Conservation (phyloP, 2,113 vertebrate species). For the Muntiacus reevesi region DNA sequence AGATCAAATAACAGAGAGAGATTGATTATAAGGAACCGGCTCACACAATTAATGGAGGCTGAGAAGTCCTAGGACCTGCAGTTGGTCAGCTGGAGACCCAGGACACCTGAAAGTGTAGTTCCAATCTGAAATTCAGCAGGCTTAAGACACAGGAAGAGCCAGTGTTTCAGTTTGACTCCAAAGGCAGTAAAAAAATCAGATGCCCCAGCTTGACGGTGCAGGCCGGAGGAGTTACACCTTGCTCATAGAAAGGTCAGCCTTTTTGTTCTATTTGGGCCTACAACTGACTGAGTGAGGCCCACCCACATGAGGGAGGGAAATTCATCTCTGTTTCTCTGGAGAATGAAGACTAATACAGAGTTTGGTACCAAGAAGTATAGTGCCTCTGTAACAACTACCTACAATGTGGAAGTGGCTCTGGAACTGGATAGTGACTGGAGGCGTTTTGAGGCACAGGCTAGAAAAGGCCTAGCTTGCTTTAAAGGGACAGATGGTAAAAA, state of each 20-base stretch:
- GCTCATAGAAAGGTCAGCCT: not conserved
- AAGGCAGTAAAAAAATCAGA: not conserved
- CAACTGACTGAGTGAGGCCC: not conserved
- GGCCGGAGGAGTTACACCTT: not conserved
- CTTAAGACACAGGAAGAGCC: not conserved
- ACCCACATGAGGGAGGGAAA: not conserved
- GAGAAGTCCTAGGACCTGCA: not conserved
- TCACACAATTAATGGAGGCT: not conserved
- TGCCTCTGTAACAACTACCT: not conserved
- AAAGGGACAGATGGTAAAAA: not conserved
- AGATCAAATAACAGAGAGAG: not conserved
- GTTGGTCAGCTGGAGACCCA: not conserved
- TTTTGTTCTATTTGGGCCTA: not conserved
- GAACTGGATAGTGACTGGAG: not conserved
- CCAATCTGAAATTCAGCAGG: not conserved
- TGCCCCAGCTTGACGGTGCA: not conserved
- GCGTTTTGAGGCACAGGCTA: not conserved
- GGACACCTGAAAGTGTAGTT: not conserved
- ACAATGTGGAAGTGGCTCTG: not conserved
- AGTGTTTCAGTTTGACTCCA: not conserved
- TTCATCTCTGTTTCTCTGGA: not conserved
- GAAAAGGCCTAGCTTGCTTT: not conserved
- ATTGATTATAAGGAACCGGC: not conserved
- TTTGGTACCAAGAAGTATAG: not conserved
- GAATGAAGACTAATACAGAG: not conserved